Evolutionary conservation across 2,113 vertebrate species (phyloP).

Genomic region (Grammomys surdaster): DNA sequence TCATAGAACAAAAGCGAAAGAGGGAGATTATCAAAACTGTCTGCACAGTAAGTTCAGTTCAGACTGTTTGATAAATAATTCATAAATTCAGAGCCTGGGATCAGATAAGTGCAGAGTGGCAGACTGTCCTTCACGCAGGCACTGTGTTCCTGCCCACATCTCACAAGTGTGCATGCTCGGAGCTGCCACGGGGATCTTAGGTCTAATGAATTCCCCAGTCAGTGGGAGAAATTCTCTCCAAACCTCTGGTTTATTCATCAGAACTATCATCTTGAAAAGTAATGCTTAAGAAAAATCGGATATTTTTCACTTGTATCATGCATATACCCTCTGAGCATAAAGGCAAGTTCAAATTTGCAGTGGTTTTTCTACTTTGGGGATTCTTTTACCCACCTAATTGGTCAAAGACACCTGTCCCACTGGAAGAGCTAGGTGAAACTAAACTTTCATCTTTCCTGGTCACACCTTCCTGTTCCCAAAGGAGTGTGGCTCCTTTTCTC

Average conservation of each 20-base stretch:
- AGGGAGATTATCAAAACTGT: neutral
- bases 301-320: neutral
- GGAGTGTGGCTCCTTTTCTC: neutral
- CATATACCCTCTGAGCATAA: neutral
- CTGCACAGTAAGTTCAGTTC: constrained; percentile 24
- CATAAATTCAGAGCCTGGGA: neutral
- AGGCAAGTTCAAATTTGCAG: neutral
- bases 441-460: neutral
- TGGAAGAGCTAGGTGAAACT: rapidly evolving
- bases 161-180: neutral
- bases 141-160: neutral
- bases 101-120: neutral
- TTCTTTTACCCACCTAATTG: neutral
- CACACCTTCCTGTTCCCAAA: neutral
- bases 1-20: neutral
- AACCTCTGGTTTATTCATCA: constrained; percentile 49
- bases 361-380: neutral
- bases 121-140: neutral
- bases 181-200: neutral
- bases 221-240: neutral
- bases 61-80: constrained; percentile 7
- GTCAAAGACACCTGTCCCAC: too few relatives aligned
- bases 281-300: neutral
- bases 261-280: neutral
- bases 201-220: constrained; percentile 9